These are phyloP conservation scores for Stenchaetothrips biformis DNA, from an alignment of 2,888 invertebrate species.

Conservation along the genomic window DNA sequence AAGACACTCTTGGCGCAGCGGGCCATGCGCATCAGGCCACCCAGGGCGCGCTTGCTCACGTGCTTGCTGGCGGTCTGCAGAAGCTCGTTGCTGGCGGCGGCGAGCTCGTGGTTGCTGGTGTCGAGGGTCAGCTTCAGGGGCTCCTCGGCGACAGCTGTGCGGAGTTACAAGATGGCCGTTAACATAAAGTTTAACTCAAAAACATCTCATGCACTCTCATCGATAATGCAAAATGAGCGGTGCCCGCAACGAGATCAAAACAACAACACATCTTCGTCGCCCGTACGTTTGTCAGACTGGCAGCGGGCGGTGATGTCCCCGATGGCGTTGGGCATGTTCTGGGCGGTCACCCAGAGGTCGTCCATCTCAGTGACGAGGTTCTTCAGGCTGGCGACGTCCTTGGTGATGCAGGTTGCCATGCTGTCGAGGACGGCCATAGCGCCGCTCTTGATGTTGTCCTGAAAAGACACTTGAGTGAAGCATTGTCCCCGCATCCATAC, in stretches of 20 bases:
- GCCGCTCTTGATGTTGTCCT: background rate
- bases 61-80: constrained; percentile 3
- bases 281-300: background rate
- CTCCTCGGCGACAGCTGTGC: no score
- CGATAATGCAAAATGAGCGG: no score
- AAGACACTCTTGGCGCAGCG: background rate
- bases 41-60: constrained; percentile 1
- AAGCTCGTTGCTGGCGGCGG: background rate
- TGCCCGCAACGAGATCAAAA: no score
- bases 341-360: background rate
- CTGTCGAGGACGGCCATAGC: background rate
- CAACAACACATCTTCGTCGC: no score
- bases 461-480: background rate
- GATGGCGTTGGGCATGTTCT: background rate
- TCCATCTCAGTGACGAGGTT: background rate
- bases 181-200: no score
- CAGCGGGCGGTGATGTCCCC: background rate
- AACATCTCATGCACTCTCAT: no score
- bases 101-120: background rate
- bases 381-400: background rate
- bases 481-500: no score
- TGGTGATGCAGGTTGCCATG: background rate
- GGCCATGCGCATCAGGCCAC: background rate
- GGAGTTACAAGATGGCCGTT: no score
- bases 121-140: background rate